phyloP scores from a whole-genome alignment of 2,113 vertebrate species.

The Parus major region DNA sequence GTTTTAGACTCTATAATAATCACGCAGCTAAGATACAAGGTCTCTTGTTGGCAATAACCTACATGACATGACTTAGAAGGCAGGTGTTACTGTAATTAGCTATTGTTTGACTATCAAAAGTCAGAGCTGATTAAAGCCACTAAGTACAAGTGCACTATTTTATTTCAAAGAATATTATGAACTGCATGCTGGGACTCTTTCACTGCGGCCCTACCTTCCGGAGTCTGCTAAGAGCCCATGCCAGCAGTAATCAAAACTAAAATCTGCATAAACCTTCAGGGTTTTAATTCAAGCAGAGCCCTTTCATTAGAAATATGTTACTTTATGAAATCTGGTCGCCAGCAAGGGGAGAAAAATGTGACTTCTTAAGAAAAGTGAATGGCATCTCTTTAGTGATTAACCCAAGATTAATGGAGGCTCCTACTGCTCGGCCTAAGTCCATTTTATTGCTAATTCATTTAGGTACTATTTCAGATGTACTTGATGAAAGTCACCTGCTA shows the following conservation, averaged over 20 bases:
- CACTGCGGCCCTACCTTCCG: constrained; percentile 89
- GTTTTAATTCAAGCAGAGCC: constrained; percentile 96
- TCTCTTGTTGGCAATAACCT: constrained; percentile 89
- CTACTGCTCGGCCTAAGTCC: constrained; percentile 95
- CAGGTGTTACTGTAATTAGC: constrained; percentile 99
- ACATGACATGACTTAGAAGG: constrained; percentile 89
- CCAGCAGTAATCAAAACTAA: constrained; percentile 98
- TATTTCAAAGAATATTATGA: constrained; percentile 97
- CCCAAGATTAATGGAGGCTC: constrained; percentile 96
- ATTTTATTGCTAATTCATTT: constrained; percentile 99
- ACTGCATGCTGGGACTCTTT: constrained; percentile 97
- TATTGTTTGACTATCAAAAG: constrained; percentile 99
- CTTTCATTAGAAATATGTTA: constrained; percentile 99
- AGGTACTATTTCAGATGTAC: constrained; percentile 97
- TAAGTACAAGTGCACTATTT: constrained; percentile 95
- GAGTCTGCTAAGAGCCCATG: constrained; percentile 96
- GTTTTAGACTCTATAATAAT: constrained; percentile 73
- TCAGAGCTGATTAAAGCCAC: constrained; percentile 99
- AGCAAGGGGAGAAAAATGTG: constrained; percentile 95
- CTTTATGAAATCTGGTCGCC: constrained; percentile 94
- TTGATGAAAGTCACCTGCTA: constrained; percentile 96
- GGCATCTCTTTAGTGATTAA: constrained; percentile 99
- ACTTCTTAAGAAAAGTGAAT: constrained; percentile 98
- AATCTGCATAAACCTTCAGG: constrained; percentile 94
- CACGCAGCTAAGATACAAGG: constrained; percentile 83